Conservation (phyloP, 2,888 invertebrate genomes). For the Luffia ferchaultella region DNA sequence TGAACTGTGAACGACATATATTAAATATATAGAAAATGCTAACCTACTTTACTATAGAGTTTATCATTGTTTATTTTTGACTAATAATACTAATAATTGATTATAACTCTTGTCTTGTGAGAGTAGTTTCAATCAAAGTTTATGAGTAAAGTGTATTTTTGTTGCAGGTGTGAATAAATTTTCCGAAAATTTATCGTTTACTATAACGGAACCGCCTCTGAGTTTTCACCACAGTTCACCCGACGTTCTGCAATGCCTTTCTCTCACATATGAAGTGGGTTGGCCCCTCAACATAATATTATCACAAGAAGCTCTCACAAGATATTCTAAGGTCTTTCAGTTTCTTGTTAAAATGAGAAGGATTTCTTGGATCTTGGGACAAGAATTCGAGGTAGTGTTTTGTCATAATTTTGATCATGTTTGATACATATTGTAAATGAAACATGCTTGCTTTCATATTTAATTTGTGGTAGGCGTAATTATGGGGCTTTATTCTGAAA, state of each 20-base stretch:
- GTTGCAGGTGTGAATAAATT: slow-evolving; percentile 63
- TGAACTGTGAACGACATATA: neutral
- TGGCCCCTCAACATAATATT: slow-evolving; percentile 85
- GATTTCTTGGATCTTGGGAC: slow-evolving; percentile 78
- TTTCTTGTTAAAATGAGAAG: slow-evolving; percentile 78
- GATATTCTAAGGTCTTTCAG: slow-evolving; percentile 79
- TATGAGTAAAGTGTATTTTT: slow-evolving; percentile 7
- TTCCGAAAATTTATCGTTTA: slow-evolving; percentile 70
- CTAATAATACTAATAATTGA: slow-evolving; percentile 2
- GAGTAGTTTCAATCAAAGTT: neutral
- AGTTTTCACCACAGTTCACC: slow-evolving; percentile 72
- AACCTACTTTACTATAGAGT: neutral
- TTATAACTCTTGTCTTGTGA: neutral
- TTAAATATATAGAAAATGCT: neutral
- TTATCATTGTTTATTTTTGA: neutral
- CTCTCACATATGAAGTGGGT: slow-evolving; percentile 72
- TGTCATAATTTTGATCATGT: no score
- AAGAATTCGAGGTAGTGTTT: slow-evolving; percentile 71
- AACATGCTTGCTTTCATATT: no score
- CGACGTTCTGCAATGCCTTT: slow-evolving; percentile 72
- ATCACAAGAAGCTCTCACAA: slow-evolving; percentile 72
- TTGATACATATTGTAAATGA: no score
- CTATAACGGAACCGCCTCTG: slow-evolving; percentile 67
- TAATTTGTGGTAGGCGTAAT: no score
- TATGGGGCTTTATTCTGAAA: no score